These are phyloP conservation scores for Discoglossus pictus DNA, from an alignment of 2,797 vertebrate species.

Conservation along the genomic window DNA sequence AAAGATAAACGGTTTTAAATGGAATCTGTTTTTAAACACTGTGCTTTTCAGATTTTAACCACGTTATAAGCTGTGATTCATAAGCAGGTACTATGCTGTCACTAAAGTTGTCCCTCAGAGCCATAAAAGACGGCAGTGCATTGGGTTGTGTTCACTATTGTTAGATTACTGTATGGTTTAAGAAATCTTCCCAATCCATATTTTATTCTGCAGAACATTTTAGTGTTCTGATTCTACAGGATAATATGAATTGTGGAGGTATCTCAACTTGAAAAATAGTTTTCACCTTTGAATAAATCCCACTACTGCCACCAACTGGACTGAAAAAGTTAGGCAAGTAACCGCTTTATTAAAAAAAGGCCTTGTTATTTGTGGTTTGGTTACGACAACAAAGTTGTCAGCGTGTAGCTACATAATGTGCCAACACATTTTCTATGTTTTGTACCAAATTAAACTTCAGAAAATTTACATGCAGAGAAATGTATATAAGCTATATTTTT, in stretches of 20 bases:
- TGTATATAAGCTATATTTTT: conserved; percentile 79
- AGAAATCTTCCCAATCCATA: no score
- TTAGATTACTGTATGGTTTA: no score
- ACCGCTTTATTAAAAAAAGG: conserved; percentile 2
- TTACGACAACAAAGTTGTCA: conserved; percentile 52
- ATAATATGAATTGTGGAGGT: no score
- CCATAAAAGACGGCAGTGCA: background rate
- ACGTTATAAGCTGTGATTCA: conserved; percentile 45
- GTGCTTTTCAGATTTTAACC: conserved; percentile 55
- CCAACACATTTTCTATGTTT: conserved; percentile 73
- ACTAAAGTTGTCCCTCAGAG: no score
- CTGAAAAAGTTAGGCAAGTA: conserved; percentile 20
- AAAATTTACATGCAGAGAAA: conserved; percentile 65
- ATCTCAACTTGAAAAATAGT: no score
- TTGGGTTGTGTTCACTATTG: no score
- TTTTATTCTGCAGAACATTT: no score
- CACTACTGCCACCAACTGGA: conserved; percentile 3
- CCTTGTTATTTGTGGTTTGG: conserved; percentile 41
- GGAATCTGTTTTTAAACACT: conserved; percentile 56
- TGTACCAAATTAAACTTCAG: conserved; percentile 65
- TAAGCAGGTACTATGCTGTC: conserved; percentile 30
- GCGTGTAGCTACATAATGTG: conserved; percentile 61
- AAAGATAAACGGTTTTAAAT: background rate
- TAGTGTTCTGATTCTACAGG: no score
- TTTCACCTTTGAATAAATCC: no score